Conservation (phyloP, 2,888 invertebrate genomes). For the Chironomus riparius region DNA sequence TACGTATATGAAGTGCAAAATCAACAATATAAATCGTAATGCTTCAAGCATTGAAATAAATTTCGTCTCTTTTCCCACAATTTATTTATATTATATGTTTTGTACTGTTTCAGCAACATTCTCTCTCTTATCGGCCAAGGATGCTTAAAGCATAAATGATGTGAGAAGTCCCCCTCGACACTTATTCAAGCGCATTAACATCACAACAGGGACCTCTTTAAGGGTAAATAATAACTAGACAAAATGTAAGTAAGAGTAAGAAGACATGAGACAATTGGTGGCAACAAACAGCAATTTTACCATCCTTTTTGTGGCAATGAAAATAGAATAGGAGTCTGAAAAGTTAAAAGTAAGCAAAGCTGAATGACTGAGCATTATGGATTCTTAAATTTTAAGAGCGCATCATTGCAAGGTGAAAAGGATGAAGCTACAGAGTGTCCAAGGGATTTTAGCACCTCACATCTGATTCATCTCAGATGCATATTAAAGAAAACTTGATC, state of each 20-base stretch:
- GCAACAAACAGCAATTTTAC: neutral
- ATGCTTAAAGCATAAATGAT: neutral
- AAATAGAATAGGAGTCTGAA: neutral
- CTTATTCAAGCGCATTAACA: neutral
- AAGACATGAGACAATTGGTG: neutral
- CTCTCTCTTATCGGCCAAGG: neutral
- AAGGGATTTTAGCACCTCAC: too few relatives aligned
- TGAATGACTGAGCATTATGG: neutral
- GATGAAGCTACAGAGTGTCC: too few relatives aligned
- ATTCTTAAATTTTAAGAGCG: too few relatives aligned
- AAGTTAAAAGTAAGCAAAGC: neutral
- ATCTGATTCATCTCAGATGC: too few relatives aligned
- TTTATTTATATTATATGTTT: neutral
- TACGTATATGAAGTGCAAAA: neutral
- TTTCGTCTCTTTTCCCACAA: neutral
- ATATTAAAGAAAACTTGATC: too few relatives aligned
- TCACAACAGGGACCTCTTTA: neutral
- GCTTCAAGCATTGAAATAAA: neutral
- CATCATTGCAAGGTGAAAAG: too few relatives aligned
- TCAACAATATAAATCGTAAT: slow-evolving; percentile 5
- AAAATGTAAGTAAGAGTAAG: neutral
- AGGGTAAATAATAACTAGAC: neutral
- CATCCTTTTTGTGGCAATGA: neutral
- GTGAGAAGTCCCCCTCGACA: neutral
- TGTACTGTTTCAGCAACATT: neutral